Evolutionary conservation across 2,113 vertebrate species (phyloP), one percentile per base, ranked within the genome.

Genomic region (Xenus cinereus): DNA sequence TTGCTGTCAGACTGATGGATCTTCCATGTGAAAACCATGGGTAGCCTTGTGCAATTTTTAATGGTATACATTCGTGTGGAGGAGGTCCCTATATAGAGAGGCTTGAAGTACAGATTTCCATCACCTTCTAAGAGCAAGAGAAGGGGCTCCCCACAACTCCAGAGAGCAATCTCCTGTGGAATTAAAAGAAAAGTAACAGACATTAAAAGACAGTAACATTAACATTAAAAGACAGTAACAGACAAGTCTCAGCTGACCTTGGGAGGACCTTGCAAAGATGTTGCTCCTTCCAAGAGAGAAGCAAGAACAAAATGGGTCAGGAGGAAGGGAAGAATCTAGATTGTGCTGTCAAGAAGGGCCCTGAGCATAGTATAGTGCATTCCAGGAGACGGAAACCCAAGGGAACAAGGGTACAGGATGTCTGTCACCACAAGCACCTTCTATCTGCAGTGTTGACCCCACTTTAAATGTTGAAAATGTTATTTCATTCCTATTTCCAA

Each of bases 21-120:
- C 95, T 96, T 99, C 99, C 99, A 99, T 18, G 98, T 97, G 85
- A 99, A 99, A 96, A 97, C 66, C 91, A 99, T 87, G 6, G 99
- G 98, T 46, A 99, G 63, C 39, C 97, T 97, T 26, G 98, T 98
- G 56, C 98, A 92, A 94, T 99, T 99, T 94, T 90, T 98, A 91
- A 99, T 97, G 67, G 97, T 94, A 84, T 98, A 98, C 75, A 85
- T 93, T 81, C 94, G 97, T 73, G 97, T 97, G 10, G 98, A 98
- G 37, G 82, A 95, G 45, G 92, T 97, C 45, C 98, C 98, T 91
- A 99, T 80, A n/a, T 88, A 97, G 27, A 98, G 98, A 60, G 99
- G 99, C 63, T 98, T 99, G 94, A 99, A 99, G 97, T 98, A 98
- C n/a, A 99, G 93, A 57, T 54, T 97, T 62, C 97, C 97, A 13